Conservation (phyloP, 2,797 vertebrate genomes). For the Acipenser ruthenus region DNA sequence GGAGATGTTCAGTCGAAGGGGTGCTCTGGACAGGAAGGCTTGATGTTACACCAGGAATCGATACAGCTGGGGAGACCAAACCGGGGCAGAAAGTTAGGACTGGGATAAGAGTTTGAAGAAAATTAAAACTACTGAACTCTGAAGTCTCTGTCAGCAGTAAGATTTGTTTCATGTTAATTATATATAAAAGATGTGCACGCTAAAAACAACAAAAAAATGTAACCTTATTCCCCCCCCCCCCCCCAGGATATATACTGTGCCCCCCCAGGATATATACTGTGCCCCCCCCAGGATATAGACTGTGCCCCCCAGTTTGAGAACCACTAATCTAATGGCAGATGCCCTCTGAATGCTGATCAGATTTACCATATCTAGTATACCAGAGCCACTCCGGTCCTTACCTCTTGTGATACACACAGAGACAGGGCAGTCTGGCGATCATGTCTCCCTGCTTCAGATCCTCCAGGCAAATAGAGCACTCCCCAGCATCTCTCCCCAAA, state of each 20-base stretch:
- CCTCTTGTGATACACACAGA: slow-evolving; percentile 73
- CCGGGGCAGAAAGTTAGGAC: not conserved
- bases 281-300: not conserved
- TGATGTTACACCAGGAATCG: slow-evolving; percentile 69
- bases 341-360: not conserved
- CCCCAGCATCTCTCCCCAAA: slow-evolving; percentile 65
- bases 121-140: slow-evolving; percentile 8
- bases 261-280: not conserved
- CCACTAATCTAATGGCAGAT: not conserved
- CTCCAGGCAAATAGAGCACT: slow-evolving; percentile 70
- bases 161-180: too few species aligned
- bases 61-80: slow-evolving; percentile 50
- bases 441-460: slow-evolving; percentile 65
- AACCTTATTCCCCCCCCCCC: not conserved
- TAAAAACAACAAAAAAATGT: too few species aligned
- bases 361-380: not conserved
- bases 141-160: slow-evolving; percentile 10
- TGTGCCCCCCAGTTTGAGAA: not conserved
- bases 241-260: not conserved
- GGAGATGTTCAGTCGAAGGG: slow-evolving; percentile 60
- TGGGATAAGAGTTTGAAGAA: not conserved
- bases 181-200: too few species aligned
- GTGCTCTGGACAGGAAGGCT: slow-evolving; percentile 70
- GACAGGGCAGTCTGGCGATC: slow-evolving; percentile 66
- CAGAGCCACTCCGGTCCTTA: slow-evolving; percentile 22